These are phyloP conservation scores for Mizuhopecten yessoensis DNA, from an alignment of 1,140 invertebrate species.

Conservation along the genomic window DNA sequence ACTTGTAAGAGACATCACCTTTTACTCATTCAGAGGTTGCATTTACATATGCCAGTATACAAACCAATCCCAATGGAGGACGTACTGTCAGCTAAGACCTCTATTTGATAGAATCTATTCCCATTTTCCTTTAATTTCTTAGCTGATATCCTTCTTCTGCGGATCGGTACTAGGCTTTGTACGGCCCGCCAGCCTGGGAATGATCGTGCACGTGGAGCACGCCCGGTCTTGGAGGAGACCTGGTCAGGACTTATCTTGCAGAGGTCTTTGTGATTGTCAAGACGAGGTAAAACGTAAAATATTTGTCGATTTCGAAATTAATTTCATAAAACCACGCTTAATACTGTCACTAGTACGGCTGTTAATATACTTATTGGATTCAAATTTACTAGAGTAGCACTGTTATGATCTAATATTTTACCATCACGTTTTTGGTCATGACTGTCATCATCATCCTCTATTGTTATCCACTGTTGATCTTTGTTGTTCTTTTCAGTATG, in stretches of 20 bases:
- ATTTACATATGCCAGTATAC: not conserved
- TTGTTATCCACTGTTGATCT: slow-evolving; percentile 62
- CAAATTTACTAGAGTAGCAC: not conserved
- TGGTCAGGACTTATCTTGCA: not conserved
- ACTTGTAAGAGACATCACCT: not conserved
- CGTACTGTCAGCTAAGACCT: not conserved
- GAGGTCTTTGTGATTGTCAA: not conserved
- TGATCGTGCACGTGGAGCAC: not conserved
- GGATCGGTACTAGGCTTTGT: not conserved
- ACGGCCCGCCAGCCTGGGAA: not conserved
- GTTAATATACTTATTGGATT: not conserved
- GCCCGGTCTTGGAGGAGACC: not conserved
- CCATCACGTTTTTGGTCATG: not conserved
- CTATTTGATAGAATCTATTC: slow-evolving; percentile 17
- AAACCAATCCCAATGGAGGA: not conserved
- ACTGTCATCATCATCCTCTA: slow-evolving; percentile 50
- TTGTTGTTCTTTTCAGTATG: slow-evolving; percentile 49
- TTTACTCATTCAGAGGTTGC: not conserved
- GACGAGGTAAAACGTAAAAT: not conserved
- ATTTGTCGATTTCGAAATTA: not conserved
- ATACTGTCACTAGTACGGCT: not conserved
- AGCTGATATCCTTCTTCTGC: not conserved
- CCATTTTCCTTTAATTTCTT: too few relatives aligned
- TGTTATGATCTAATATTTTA: not conserved
- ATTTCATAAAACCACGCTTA: not conserved